Evolutionary conservation across 1,140 invertebrate genomes (phyloP).

Genomic region (Cryptotermes secundus): DNA sequence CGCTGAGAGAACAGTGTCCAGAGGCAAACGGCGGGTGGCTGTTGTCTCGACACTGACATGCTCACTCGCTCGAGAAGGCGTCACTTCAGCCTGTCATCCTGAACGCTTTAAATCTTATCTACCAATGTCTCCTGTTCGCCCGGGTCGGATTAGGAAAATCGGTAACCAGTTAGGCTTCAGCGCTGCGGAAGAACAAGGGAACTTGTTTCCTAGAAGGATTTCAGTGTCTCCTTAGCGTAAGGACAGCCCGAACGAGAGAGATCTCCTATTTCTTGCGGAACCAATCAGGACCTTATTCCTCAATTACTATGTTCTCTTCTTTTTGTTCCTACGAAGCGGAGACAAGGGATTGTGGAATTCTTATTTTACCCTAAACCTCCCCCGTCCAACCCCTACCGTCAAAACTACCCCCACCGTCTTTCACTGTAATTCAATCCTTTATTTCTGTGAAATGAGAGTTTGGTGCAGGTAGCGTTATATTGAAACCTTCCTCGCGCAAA

Average conservation of each 20-base stretch:
- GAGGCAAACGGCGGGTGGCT: too few relatives aligned
- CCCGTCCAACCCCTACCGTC: not conserved
- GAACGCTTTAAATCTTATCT: too few relatives aligned
- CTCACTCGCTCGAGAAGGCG: too few relatives aligned
- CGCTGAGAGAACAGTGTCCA: too few relatives aligned
- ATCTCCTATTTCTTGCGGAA: not conserved
- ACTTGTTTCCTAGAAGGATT: not conserved
- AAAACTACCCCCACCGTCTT: not conserved
- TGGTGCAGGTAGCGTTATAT: not conserved
- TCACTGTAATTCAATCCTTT: constrained; percentile 24
- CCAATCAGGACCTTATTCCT: not conserved
- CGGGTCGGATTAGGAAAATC: not conserved
- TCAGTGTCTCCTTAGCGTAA: not conserved
- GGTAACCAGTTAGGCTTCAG: not conserved
- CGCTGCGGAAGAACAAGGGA: not conserved
- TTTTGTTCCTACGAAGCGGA: too few relatives aligned
- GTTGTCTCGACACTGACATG: too few relatives aligned
- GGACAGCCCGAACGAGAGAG: not conserved
- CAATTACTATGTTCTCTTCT: not conserved
- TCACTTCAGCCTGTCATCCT: too few relatives aligned
- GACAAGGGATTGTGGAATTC: not conserved
- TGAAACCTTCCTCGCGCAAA: not conserved
- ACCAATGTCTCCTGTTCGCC: not conserved
- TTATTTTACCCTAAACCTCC: not conserved
- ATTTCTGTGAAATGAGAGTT: constrained; percentile 7